Percentiles rank a stretch among this genome's conserved stretches.
phyloP scores from a whole-genome alignment of 2,113 vertebrate genomes.

The Hystrix cristata region DNA sequence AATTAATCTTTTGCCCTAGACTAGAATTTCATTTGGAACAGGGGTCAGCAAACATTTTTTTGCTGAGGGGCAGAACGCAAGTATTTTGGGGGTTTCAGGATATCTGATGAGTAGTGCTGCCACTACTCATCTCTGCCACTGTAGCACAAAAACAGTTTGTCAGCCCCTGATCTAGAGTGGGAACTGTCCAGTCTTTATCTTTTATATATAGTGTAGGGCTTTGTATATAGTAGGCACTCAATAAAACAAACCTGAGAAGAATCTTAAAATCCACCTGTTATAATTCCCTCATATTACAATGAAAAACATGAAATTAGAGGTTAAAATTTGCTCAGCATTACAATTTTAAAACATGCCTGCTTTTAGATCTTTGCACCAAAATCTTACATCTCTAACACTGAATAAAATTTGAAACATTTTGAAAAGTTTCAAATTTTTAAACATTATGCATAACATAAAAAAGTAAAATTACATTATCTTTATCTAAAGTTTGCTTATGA shows the following conservation, averaged over 20 bases:
- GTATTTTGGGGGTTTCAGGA: conserved; percentile 9
- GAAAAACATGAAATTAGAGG: conserved; percentile 2
- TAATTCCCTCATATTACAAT: conserved; percentile 32
- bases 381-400: conserved; percentile 19
- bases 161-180: not conserved
- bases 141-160: not conserved
- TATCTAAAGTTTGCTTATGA: conserved; percentile 38
- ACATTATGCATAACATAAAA: conserved; percentile 4
- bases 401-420: not conserved
- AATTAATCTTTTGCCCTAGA: conserved; percentile 17
- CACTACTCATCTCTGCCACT: conserved; percentile 18
- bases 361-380: conserved; percentile 8
- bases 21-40: not conserved
- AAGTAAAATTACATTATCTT: conserved; percentile 56
- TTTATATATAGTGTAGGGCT: not conserved
- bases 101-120: not conserved
- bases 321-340: conserved; percentile 27
- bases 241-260: conserved; percentile 6
- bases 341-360: conserved; percentile 14
- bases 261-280: conserved; percentile 17
- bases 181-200: conserved; percentile 18
- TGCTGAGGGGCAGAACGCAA: not conserved
- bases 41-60: not conserved
- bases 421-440: not conserved
- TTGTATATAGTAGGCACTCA: not conserved